A percentile compares a stretch with the other conserved stretches of the same genome.
phyloP scores from a whole-genome alignment of 2,797 vertebrate species.

The Chaenodraco wilsoni region DNA sequence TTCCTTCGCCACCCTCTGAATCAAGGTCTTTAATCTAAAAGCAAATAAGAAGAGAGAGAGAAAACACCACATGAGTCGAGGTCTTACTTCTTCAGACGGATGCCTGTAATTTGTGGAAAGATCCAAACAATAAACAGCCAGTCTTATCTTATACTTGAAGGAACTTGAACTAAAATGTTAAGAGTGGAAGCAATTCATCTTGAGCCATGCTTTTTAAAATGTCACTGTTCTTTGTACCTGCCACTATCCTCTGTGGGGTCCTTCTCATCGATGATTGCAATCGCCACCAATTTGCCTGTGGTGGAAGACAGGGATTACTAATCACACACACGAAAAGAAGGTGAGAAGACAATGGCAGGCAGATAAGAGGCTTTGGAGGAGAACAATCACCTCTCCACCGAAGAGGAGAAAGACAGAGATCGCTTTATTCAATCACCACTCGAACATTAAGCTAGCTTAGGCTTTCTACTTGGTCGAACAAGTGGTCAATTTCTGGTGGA shows the following conservation, averaged over 20 bases:
- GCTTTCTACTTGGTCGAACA: slow-evolving; percentile 54
- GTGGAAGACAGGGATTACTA: slow-evolving; percentile 65
- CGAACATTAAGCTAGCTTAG: slow-evolving; percentile 44
- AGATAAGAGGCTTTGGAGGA: slow-evolving; percentile 58
- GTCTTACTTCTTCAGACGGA: slow-evolving; percentile 27
- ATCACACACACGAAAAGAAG: slow-evolving; percentile 38
- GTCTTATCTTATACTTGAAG: slow-evolving; percentile 66
- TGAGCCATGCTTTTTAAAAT: slow-evolving; percentile 52
- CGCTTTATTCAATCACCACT: slow-evolving; percentile 60
- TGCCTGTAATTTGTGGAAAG: slow-evolving; percentile 65
- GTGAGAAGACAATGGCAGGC: slow-evolving; percentile 49
- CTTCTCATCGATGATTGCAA: slow-evolving; percentile 95
- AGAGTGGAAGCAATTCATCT: slow-evolving; percentile 49
- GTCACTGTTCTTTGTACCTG: slow-evolving; percentile 84
- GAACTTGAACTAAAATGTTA: slow-evolving; percentile 39
- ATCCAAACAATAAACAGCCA: slow-evolving; percentile 62
- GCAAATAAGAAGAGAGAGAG: slow-evolving; percentile 69
- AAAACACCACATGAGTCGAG: slow-evolving; percentile 51
- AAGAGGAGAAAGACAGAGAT: slow-evolving; percentile 29
- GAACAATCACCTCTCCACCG: slow-evolving; percentile 51
- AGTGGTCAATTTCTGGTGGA: slow-evolving; percentile 61
- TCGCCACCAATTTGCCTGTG: slow-evolving; percentile 95
- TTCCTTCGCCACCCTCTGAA: slow-evolving; percentile 93
- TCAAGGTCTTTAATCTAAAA: slow-evolving; percentile 91
- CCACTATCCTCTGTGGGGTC: slow-evolving; percentile 89